Evolutionary conservation across 2,797 vertebrate genomes (phyloP), one percentile per base, ranked within the genome.

Genomic region (Macroramphosus scolopax): DNA sequence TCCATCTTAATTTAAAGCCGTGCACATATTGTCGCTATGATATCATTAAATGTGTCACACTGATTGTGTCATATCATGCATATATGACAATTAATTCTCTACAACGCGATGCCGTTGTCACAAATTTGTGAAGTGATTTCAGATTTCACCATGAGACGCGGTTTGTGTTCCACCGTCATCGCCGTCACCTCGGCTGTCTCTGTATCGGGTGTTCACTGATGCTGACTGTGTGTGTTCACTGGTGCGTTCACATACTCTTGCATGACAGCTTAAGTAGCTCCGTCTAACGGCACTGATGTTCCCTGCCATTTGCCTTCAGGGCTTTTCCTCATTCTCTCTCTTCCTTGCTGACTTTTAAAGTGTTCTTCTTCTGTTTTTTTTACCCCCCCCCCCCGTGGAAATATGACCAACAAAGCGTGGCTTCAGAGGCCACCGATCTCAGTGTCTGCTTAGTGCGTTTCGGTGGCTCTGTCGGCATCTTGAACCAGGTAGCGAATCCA

Each of bases 341-440:
- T 72, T 77, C 74, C 85, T 87, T 75, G 70, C 89, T 91, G 88
- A 90, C 90, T 92, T 78, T 76, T 92, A 88, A 92, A 89, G 89
- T 84, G 87, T 88, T 88, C 77, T 77, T 66, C 39, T 60, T 35
- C 32, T 46, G 42, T 35, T 39, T 45, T 16, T 38, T 42, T 22
- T 22, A 22, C 6, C 20, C 20, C 20, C 44, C 20, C 20, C 44
- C 73, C 74, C 77, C 4, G 25, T 55, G 72, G 74, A 84, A 89
- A 91, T 89, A 91, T 87, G 88, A 86, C 86, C 83, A 88, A 77
- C 61, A 87, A 85, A 90, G 74, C 52, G 54, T 53, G 54, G 83
- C 82, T 86, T 82, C 82, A 83, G 77, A 86, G 84, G 81, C 67
- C 90, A 87, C 70, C 80, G 87, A 87, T 88, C 83, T 85, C 66